Percentiles rank a stretch among this genome's conserved stretches.
These are phyloP conservation scores for Ophraella communa DNA, from an alignment of 2,888 invertebrate genomes.

Conservation along the genomic window DNA sequence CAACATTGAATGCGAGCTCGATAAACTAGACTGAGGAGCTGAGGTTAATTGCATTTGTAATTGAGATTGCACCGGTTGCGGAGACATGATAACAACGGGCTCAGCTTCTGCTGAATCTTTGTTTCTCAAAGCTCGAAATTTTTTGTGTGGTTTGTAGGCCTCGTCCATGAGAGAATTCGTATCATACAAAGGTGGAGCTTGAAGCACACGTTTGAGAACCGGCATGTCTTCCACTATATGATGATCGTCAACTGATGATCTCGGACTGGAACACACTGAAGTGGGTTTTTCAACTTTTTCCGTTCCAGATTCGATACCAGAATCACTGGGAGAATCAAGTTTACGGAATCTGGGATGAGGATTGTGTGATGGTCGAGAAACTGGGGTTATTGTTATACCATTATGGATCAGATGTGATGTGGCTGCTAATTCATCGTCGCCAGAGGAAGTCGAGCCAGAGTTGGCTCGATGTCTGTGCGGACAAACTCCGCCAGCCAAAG, in stretches of 20 bases:
- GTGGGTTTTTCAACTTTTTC: conserved; percentile 84
- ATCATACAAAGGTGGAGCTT: conserved; percentile 90
- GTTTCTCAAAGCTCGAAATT: conserved; percentile 82
- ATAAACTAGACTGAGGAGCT: conserved; percentile 68
- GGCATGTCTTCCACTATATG: conserved; percentile 88
- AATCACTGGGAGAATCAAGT: conserved; percentile 90
- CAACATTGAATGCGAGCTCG: conserved; percentile 87
- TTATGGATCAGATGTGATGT: conserved; percentile 76
- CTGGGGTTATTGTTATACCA: conserved; percentile 76
- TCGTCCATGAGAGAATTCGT: conserved; percentile 92
- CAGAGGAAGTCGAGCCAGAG: conserved; percentile 75
- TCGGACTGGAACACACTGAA: conserved; percentile 84
- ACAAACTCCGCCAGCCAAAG: conserved; percentile 74
- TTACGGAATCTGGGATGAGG: conserved; percentile 72
- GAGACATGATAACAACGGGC: conserved; percentile 63
- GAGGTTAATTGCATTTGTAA: conserved; percentile 47
- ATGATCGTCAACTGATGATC: conserved; percentile 74
- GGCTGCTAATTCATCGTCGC: conserved; percentile 80
- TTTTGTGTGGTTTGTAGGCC: conserved; percentile 94
- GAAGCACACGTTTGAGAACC: conserved; percentile 88
- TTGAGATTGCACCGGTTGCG: conserved; percentile 49
- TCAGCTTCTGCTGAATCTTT: conserved; percentile 83
- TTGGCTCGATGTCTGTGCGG: conserved; percentile 78
- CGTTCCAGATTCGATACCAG: conserved; percentile 91
- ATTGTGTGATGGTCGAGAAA: conserved; percentile 62